Conservation (phyloP, 2,888 invertebrate species). For the Tetragnatha montana region DNA sequence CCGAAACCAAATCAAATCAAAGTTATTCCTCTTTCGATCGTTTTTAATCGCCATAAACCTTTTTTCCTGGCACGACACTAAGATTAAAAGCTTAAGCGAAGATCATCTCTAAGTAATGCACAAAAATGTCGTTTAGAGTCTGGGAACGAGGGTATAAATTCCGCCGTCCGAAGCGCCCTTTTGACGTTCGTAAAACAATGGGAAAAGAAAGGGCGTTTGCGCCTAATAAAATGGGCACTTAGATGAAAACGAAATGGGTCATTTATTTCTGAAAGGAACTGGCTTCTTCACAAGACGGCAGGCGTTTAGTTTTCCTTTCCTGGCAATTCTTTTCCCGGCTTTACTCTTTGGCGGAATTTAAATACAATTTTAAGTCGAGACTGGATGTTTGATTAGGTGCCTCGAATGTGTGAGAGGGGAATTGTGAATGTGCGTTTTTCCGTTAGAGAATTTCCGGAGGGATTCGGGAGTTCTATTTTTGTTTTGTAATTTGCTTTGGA, state of each 20-base stretch:
- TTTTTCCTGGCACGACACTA: neutral
- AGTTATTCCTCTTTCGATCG: neutral
- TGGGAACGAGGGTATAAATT: conserved; percentile 31
- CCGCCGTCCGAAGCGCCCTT: neutral
- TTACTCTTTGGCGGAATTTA: neutral
- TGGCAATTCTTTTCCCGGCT: neutral
- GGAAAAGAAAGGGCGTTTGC: neutral
- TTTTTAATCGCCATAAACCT: neutral
- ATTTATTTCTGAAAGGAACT: conserved; percentile 17
- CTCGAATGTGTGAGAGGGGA: neutral
- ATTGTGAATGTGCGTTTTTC: neutral
- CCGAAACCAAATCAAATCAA: neutral
- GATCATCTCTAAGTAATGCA: neutral
- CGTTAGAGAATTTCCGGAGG: neutral
- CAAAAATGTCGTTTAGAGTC: neutral
- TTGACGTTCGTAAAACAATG: neutral
- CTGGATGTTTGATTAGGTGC: neutral
- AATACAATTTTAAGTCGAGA: neutral
- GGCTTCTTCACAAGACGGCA: neutral
- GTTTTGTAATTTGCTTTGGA: neutral
- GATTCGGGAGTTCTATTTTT: neutral
- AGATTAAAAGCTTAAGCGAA: neutral
- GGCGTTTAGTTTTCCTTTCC: neutral
- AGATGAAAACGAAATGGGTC: neutral
- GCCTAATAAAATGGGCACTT: conserved; percentile 30